A percentile compares a stretch with the other conserved stretches of the same genome.
Evolutionary conservation across 2,888 invertebrate genomes (phyloP).

Genomic region (Nomada goodeniana): DNA sequence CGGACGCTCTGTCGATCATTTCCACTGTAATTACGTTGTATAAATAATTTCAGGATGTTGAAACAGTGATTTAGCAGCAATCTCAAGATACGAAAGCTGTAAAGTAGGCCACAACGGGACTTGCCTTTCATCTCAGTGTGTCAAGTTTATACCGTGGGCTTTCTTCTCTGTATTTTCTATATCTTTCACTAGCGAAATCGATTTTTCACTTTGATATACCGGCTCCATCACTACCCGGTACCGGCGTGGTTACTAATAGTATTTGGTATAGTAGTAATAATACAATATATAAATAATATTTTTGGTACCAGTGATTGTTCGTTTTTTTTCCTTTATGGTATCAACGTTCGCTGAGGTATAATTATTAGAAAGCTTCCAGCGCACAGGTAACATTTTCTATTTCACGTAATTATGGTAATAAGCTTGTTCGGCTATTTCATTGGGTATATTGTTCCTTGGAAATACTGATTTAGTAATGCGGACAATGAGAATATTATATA

Average conservation of each 20-base stretch:
- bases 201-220: constrained; percentile 45
- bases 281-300: not conserved
- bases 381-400: not conserved
- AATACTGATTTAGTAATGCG: too few species aligned
- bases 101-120: constrained; percentile 84
- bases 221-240: not conserved
- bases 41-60: constrained; percentile 9
- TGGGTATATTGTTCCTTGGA: too few species aligned
- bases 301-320: too few species aligned
- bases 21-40: constrained; percentile 12
- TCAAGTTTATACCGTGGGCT: constrained; percentile 73
- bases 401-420: not conserved
- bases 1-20: not conserved
- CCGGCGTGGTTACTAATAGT: not conserved
- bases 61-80: constrained; percentile 41
- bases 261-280: not conserved
- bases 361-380: constrained; percentile 5
- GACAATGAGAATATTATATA: too few species aligned
- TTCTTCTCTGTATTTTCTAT: constrained; percentile 51
- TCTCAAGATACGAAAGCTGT: constrained; percentile 75
- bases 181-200: constrained; percentile 64
- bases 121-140: constrained; percentile 80
- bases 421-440: not conserved
- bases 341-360: too few species aligned
- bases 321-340: too few species aligned